These are phyloP conservation scores for Hypomecis atomaria DNA, from an alignment of 2,888 invertebrate genomes.

Conservation along the genomic window DNA sequence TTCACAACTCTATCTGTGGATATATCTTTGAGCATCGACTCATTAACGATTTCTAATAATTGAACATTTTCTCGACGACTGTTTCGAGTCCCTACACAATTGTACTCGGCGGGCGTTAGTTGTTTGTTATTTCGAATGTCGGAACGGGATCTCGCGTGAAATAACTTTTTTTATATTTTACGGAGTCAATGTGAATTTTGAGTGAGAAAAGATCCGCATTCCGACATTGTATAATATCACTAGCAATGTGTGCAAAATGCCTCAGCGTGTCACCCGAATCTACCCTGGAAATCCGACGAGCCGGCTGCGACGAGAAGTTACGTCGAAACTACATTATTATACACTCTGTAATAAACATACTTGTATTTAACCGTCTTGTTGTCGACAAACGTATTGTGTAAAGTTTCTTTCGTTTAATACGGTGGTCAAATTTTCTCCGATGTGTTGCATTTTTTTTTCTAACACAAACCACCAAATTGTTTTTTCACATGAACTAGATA, in stretches of 20 bases:
- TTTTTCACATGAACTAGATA: conserved; percentile 31
- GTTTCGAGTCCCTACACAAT: conserved; percentile 48
- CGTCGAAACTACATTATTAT: conserved; percentile 23
- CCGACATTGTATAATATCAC: conserved; percentile 71
- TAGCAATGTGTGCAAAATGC: conserved; percentile 83
- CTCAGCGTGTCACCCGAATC: conserved; percentile 78
- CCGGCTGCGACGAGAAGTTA: conserved; percentile 15
- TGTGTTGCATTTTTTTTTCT: conserved; percentile 12
- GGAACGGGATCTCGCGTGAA: conserved; percentile 58
- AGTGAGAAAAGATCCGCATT: conserved; percentile 53
- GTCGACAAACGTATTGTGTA: conserved; percentile 41
- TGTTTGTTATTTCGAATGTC: conserved; percentile 67
- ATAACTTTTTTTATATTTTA: conserved; percentile 22
- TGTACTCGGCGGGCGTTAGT: conserved; percentile 76
- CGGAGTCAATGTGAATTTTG: background rate
- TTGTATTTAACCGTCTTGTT: conserved; percentile 42
- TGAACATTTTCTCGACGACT: background rate
- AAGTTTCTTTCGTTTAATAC: conserved; percentile 40
- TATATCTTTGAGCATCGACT: background rate
- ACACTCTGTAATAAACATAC: conserved; percentile 33
- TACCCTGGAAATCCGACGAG: conserved; percentile 59
- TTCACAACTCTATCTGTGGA: background rate
- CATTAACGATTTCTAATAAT: background rate
- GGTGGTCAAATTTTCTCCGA: conserved; percentile 13
- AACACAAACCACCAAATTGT: conserved; percentile 36